phyloP scores from a whole-genome alignment of 2,113 vertebrate genomes.

The Saguinus midas region DNA sequence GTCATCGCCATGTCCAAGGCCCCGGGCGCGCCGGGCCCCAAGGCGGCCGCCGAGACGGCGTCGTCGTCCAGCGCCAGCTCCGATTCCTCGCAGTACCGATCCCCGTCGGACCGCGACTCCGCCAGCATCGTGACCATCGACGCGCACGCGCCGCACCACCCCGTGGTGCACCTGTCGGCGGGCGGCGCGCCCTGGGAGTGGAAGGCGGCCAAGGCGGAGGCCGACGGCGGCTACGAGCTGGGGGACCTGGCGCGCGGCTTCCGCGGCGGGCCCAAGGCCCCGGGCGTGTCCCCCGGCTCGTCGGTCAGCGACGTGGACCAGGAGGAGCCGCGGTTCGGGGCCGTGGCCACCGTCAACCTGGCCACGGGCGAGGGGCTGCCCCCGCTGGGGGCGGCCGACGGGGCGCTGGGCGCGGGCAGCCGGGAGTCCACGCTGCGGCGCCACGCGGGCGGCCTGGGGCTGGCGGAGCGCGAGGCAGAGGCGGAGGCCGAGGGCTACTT shows the following conservation, averaged over 20 bases:
- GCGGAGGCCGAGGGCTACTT: conserved; percentile 89
- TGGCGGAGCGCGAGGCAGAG: conserved; percentile 82
- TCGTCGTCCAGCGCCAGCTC: conserved; percentile 92
- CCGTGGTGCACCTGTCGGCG: conserved; percentile 88
- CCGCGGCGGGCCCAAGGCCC: conserved; percentile 78
- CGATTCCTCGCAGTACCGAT: conserved; percentile 90
- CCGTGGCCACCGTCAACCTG: conserved; percentile 81
- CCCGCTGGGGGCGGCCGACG: background rate
- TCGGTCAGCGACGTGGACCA: conserved; percentile 84
- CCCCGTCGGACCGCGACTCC: conserved; percentile 89
- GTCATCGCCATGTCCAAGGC: conserved; percentile 96
- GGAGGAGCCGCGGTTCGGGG: conserved; percentile 83
- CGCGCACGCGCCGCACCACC: conserved; percentile 92
- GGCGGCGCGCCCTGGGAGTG: conserved; percentile 91
- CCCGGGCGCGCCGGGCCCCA: conserved; percentile 84
- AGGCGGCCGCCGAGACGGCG: conserved; percentile 86
- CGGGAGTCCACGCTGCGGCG: conserved; percentile 89
- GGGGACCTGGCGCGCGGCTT: conserved; percentile 85
- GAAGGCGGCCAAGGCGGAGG: conserved; percentile 80
- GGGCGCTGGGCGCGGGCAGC: conserved; percentile 78
- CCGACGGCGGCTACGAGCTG: conserved; percentile 83
- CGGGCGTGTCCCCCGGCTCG: conserved; percentile 83
- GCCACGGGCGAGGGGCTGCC: conserved; percentile 73
- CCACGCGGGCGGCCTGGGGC: conserved; percentile 80
- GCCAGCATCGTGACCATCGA: conserved; percentile 92